Evolutionary conservation across 2,888 invertebrate species (phyloP), one percentile per base, ranked within the genome.

Genomic region (Gari tellinella): DNA sequence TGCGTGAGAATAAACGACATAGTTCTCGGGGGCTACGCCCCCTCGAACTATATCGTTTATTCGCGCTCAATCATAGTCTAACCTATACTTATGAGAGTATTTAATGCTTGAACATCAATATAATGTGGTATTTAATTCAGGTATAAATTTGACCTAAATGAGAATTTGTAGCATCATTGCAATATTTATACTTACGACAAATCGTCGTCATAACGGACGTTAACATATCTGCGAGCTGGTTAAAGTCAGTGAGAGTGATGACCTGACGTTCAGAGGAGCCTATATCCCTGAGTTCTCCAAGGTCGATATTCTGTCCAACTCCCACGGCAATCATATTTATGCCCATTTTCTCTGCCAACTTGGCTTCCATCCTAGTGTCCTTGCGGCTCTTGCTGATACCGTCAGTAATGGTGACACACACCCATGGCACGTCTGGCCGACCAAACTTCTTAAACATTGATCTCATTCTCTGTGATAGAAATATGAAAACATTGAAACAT

Each of bases 301-400:
- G 78, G 62, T 91, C 88, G 17, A 90, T 87, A 49, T 48, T 67
- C 58, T 87, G 84, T 0, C 90, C 89, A 5, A 92, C 88, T 12
- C 92, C 92, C 10, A 92, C 89, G 1, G 91, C 90, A 70, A 90
- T 89, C 73, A 92, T 85, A 64, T 88, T 86, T 26, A 92, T 89
- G 21, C 91, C 90, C n/a, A 86, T 82, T 45, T 84, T 83, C 8
- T 89, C 85, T 0, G 92, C 91, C 15, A 83, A 62, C 21, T 81
- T 83, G 4, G 92, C 90, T 37, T 90, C 88, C 21, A 72, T 76
- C 17, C 87, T 86, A 1, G 92, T 92, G 48, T 88, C 86, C 0
- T 10, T 19, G 0, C 62, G 65, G 45, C 78, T 51, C 19, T 84
- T 90, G 26, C 91, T 91, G 58, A 88, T 88, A n/a, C 92, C 92